Evolutionary conservation across 2,797 vertebrate species (phyloP).

Genomic region (Peromyscus attwateri): DNA sequence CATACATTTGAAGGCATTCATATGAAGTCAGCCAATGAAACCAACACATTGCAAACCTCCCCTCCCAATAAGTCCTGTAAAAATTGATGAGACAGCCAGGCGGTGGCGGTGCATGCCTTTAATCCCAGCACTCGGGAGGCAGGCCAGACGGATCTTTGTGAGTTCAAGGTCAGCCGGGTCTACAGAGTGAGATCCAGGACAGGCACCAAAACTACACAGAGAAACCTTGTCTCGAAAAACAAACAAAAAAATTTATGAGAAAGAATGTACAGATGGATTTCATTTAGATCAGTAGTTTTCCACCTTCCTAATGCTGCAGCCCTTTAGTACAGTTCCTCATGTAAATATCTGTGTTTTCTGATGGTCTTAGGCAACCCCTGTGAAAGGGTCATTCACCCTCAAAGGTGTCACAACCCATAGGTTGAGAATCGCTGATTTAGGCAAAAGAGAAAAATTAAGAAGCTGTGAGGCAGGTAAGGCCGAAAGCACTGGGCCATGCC

Average conservation of each 20-base stretch:
- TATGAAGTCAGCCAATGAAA: neutral
- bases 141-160: too few relatives aligned
- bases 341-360: neutral
- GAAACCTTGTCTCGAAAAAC: too few relatives aligned
- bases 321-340: neutral
- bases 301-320: neutral
- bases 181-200: too few relatives aligned
- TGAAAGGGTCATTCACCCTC: neutral
- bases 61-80: neutral
- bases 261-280: neutral
- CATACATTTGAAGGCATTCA: neutral
- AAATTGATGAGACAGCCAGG: neutral
- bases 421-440: neutral
- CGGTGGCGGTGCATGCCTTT: too few relatives aligned
- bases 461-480: neutral
- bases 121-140: too few relatives aligned
- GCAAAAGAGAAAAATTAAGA: slow-evolving; percentile 41
- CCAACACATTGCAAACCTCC: neutral
- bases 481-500: too few relatives aligned
- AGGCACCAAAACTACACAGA: too few relatives aligned
- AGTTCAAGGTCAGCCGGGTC: too few relatives aligned
- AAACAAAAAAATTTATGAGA: neutral
- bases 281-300: neutral
- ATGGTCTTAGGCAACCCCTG: neutral
- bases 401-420: neutral